Conservation (phyloP, 2,113 vertebrate genomes). For the Phylloscopus trochiloides region DNA sequence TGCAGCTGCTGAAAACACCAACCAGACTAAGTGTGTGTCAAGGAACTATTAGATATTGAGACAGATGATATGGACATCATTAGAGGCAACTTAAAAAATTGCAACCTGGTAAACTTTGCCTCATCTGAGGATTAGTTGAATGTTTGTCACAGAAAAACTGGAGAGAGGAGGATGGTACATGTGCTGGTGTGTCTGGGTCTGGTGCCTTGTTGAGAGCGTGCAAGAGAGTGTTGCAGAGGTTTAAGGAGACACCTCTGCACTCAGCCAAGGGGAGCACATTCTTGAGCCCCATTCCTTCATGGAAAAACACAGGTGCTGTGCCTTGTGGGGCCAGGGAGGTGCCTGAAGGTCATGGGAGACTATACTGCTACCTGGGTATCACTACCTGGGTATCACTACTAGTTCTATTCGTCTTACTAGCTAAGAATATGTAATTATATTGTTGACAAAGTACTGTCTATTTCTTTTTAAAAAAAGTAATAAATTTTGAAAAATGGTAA, state of each 20-base stretch:
- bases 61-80: neutral
- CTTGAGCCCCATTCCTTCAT: neutral
- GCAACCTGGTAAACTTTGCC: neutral
- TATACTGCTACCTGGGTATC: neutral
- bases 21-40: neutral
- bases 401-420: neutral
- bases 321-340: neutral
- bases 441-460: neutral
- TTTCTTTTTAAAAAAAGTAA: neutral
- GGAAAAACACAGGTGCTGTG: neutral
- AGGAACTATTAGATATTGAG: neutral
- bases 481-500: neutral
- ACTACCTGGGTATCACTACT: rapidly evolving
- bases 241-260: neutral
- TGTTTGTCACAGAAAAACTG: neutral
- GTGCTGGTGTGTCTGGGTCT: rapidly evolving
- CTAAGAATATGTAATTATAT: neutral
- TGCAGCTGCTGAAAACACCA: neutral
- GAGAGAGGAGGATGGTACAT: neutral
- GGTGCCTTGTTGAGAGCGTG: neutral
- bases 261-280: neutral
- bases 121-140: neutral
- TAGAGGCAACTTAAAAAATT: neutral
- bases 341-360: neutral
- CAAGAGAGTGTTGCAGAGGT: neutral